phyloP scores from a whole-genome alignment of 2,113 vertebrate genomes.

The Myotis brandtii region DNA sequence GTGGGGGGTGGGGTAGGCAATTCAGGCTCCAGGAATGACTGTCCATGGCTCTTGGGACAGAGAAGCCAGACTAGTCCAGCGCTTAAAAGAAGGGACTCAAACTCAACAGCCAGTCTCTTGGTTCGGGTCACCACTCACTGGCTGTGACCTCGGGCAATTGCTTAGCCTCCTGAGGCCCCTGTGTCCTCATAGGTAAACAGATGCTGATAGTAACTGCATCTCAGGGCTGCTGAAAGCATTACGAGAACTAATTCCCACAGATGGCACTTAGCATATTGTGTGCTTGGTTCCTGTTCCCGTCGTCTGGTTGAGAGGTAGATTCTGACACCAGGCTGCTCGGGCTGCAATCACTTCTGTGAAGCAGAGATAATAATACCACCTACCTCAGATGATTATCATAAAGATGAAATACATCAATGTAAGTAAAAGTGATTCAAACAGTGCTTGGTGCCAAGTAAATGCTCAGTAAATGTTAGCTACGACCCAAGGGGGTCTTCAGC shows the following conservation, averaged over 20 bases:
- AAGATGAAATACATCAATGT: neutral
- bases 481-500: neutral
- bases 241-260: neutral
- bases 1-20: no score
- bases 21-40: neutral
- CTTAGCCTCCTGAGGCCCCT: neutral
- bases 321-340: neutral
- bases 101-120: neutral
- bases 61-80: neutral
- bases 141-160: neutral
- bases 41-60: neutral
- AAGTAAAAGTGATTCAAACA: neutral
- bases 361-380: neutral
- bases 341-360: neutral
- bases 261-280: neutral
- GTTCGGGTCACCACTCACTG: neutral
- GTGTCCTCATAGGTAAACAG: neutral
- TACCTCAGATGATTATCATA: neutral
- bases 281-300: neutral
- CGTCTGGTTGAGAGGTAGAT: neutral
- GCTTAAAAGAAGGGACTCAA: neutral
- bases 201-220: neutral
- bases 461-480: neutral
- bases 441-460: neutral
- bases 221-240: neutral